phyloP scores from a whole-genome alignment of 2,888 invertebrate genomes.

The Luperina testacea region DNA sequence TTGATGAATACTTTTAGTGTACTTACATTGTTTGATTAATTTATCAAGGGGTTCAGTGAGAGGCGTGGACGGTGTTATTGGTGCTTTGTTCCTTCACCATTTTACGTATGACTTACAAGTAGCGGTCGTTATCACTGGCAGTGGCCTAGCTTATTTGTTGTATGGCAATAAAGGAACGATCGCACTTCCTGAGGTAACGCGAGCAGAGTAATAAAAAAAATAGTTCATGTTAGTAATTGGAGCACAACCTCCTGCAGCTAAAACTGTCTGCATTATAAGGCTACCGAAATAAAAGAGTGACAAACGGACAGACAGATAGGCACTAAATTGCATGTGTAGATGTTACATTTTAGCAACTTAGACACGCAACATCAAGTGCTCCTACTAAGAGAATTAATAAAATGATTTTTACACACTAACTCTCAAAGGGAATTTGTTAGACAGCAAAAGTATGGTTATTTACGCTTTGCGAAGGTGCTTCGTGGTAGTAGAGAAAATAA shows the following conservation, averaged over 20 bases:
- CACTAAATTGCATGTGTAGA: constrained; percentile 8
- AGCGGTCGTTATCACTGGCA: background rate
- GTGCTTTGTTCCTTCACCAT: background rate
- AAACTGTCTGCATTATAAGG: constrained; percentile 34
- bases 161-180: constrained; percentile 21
- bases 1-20: constrained; percentile 20
- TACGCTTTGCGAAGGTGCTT: constrained; percentile 75
- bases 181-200: background rate
- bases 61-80: background rate
- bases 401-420: constrained; percentile 67
- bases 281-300: constrained; percentile 37
- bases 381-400: constrained; percentile 23
- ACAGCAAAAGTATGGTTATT: constrained; percentile 77
- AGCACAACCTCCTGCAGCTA: constrained; percentile 23
- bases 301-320: constrained; percentile 22
- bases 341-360: constrained; percentile 18
- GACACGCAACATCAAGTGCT: background rate
- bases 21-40: constrained; percentile 32
- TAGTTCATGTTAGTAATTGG: constrained; percentile 36
- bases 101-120: background rate
- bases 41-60: constrained; percentile 6
- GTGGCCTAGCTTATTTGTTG: constrained; percentile 6
- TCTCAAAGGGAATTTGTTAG: constrained; percentile 77
- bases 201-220: constrained; percentile 15
- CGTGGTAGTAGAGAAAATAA: constrained; percentile 76